phyloP scores from a whole-genome alignment of 2,113 vertebrate species.

The Pseudorasbora parva region DNA sequence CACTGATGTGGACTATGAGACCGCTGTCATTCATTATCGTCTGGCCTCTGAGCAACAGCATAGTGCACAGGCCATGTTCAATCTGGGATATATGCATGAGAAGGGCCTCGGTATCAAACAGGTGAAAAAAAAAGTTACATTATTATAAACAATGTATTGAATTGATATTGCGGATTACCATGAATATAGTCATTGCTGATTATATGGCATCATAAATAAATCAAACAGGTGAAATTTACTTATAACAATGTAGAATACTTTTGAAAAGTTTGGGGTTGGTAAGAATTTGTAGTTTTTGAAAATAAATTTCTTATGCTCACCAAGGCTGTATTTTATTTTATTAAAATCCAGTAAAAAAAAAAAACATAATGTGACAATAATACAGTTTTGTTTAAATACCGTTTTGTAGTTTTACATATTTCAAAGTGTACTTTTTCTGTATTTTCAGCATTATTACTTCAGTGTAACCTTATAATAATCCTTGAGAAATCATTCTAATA shows the following conservation, averaged over 20 bases:
- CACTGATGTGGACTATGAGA: slow-evolving; percentile 96
- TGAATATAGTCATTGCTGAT: too few relatives aligned
- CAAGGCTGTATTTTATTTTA: background rate
- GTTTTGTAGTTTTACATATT: too few relatives aligned
- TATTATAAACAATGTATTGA: too few relatives aligned
- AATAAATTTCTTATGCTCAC: background rate
- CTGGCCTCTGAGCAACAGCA: slow-evolving; percentile 97
- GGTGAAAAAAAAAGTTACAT: too few relatives aligned
- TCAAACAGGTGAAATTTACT: slow-evolving; percentile 86
- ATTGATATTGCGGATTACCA: too few relatives aligned
- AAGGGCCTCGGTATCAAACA: slow-evolving; percentile 97
- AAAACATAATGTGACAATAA: too few relatives aligned
- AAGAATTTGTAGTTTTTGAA: background rate
- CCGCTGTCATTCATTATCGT: slow-evolving; percentile 95
- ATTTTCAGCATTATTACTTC: too few relatives aligned
- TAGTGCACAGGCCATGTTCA: slow-evolving; percentile 98
- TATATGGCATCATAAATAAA: too few relatives aligned
- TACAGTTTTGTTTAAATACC: too few relatives aligned
- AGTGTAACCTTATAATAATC: too few relatives aligned
- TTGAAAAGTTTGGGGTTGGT: background rate
- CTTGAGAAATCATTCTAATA: too few relatives aligned
- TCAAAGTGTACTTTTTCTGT: too few relatives aligned
- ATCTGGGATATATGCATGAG: slow-evolving; percentile 98
- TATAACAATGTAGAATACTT: background rate
- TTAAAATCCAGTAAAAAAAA: background rate